These are phyloP conservation scores for Anseranas semipalmata DNA, from an alignment of 2,113 vertebrate genomes.

Conservation along the genomic window DNA sequence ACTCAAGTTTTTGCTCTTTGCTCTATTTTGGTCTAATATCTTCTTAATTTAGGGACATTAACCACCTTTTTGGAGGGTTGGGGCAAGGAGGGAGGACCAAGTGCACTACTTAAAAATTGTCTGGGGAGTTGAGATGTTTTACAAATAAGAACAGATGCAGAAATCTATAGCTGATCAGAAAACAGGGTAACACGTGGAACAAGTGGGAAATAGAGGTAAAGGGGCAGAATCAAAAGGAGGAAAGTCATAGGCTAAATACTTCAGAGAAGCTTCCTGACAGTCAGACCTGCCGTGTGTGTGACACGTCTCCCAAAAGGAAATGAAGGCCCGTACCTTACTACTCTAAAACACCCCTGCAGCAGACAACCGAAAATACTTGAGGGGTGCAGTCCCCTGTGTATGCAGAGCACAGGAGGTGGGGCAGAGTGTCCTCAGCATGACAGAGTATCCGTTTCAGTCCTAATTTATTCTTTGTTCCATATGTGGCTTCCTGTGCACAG, in stretches of 20 bases:
- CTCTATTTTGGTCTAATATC: neutral
- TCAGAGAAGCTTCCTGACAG: neutral
- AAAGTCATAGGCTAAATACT: neutral
- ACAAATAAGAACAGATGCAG: neutral
- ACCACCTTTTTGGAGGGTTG: neutral
- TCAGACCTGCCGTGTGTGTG: neutral
- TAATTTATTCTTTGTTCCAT: neutral
- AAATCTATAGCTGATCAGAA: neutral
- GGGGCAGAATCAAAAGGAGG: neutral
- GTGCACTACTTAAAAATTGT: neutral
- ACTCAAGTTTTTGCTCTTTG: neutral
- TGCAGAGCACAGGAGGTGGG: neutral
- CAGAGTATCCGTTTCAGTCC: neutral
- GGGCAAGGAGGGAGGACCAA: neutral
- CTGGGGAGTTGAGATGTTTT: neutral
- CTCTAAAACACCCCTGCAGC: neutral
- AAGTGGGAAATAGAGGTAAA: neutral
- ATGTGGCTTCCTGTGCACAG: neutral
- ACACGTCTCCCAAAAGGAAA: neutral
- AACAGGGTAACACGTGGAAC: neutral
- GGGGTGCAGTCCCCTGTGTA: neutral
- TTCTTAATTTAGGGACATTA: neutral
- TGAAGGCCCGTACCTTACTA: neutral
- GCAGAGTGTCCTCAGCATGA: neutral
- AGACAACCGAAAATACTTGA: neutral